Evolutionary conservation across 2,113 vertebrate species (phyloP).

Genomic region (Apus apus): DNA sequence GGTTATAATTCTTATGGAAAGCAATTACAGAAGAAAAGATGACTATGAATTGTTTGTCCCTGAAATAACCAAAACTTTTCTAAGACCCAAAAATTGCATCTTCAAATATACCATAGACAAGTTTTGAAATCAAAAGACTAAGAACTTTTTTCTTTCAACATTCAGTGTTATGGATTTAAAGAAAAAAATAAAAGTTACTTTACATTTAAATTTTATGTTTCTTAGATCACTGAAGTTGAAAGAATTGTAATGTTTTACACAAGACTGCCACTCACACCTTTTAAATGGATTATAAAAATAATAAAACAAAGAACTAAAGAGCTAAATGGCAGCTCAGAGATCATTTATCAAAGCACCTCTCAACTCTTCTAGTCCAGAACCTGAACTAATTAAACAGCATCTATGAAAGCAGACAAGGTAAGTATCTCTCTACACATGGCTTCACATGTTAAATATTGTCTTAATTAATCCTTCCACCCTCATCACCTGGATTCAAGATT

Average conservation of each 20-base stretch:
- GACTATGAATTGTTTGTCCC: neutral
- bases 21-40: neutral
- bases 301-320: neutral
- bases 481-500: neutral
- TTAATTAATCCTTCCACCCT: neutral
- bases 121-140: neutral
- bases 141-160: neutral
- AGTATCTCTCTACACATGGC: neutral
- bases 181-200: neutral
- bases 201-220: neutral
- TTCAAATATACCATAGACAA: neutral
- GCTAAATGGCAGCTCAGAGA: neutral
- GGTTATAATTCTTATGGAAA: neutral
- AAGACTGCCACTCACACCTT: neutral
- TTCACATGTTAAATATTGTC: neutral
- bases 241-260: neutral
- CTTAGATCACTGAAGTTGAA: neutral
- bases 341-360: neutral
- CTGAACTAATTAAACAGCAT: neutral
- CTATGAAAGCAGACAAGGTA: neutral
- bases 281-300: neutral
- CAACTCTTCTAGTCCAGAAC: neutral
- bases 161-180: neutral
- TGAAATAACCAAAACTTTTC: neutral
- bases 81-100: neutral